Evolutionary conservation across 2,797 vertebrate species (phyloP).

Genomic region (Gymnopithys bicolor): DNA sequence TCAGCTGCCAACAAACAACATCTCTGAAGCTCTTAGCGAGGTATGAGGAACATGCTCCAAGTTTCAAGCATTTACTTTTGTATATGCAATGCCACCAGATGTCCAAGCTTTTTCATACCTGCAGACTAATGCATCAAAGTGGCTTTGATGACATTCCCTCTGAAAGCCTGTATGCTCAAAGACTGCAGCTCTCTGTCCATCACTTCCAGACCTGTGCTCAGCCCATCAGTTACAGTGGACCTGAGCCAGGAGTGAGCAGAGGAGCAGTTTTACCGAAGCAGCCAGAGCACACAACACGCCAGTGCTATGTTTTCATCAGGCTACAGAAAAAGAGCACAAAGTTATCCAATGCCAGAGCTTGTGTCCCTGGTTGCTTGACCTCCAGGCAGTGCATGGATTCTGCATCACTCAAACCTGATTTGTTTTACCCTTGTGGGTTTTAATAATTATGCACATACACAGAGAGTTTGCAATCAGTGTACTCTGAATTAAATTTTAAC

Average conservation of each 20-base stretch:
- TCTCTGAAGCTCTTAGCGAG: fast-evolving
- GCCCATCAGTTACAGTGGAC: neutral
- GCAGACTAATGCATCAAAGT: neutral
- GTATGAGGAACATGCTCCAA: neutral
- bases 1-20: neutral
- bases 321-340: neutral
- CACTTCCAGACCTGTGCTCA: neutral
- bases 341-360: neutral
- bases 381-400: neutral
- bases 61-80: neutral
- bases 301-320: neutral
- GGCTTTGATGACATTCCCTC: neutral
- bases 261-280: neutral
- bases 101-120: constrained; percentile 1
- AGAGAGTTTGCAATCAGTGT: constrained; percentile 30
- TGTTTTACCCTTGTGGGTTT: constrained; percentile 38
- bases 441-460: constrained; percentile 29
- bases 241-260: neutral
- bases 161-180: neutral
- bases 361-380: neutral
- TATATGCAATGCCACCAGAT: neutral
- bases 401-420: neutral
- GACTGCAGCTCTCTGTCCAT: neutral
- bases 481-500: constrained; percentile 64
- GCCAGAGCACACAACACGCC: neutral